phyloP scores from a whole-genome alignment of 2,113 vertebrate species.

The Labeo catla region DNA sequence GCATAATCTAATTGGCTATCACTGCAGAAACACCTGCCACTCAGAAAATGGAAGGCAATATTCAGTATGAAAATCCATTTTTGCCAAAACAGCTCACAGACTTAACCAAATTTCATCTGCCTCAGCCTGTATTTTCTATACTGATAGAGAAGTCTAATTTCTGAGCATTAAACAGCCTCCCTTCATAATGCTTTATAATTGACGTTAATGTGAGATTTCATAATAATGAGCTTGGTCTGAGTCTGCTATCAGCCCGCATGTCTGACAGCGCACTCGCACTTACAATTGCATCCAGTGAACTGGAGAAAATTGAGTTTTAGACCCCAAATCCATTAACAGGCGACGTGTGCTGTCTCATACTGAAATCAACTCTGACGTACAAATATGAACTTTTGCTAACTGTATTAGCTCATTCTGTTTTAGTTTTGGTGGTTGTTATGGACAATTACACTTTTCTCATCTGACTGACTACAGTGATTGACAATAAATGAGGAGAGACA shows the following conservation, averaged over 20 bases:
- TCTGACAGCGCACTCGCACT: conserved; percentile 34
- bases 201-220: conserved; percentile 35
- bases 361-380: not conserved
- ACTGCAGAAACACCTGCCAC: conserved; percentile 7
- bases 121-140: not conserved
- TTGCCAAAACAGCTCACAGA: not conserved
- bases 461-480: not conserved
- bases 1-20: conserved; percentile 23
- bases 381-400: conserved; percentile 65
- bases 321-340: conserved; percentile 66
- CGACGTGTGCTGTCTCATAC: conserved; percentile 22
- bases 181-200: conserved; percentile 46
- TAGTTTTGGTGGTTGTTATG: conserved; percentile 10
- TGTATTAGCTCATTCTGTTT: conserved; percentile 46
- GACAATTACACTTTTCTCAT: not conserved
- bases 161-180: conserved; percentile 1
- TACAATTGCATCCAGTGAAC: conserved; percentile 55
- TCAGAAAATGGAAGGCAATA: not conserved
- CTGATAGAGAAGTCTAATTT: conserved; percentile 33
- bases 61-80: not conserved
- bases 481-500: conserved; percentile 16
- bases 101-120: not conserved
- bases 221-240: conserved; percentile 49
- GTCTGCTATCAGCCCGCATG: conserved; percentile 48
- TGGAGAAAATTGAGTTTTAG: conserved; percentile 58